These are phyloP conservation scores for Disparrhopalites patrizii DNA, from an alignment of 2,888 invertebrate genomes.

Conservation along the genomic window DNA sequence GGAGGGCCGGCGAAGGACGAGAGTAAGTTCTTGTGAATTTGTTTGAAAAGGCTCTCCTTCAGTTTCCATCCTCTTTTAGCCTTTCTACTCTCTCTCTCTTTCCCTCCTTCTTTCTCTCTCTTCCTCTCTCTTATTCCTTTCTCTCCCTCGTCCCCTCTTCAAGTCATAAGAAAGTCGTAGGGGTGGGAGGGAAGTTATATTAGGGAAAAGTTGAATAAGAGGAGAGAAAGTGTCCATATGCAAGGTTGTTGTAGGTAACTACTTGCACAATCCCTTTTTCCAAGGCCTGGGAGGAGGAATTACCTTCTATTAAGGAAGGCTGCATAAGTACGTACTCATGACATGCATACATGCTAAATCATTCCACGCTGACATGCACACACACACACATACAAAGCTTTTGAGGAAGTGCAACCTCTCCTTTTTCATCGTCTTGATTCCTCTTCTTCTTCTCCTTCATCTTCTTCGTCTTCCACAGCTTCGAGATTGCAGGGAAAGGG, in stretches of 20 bases:
- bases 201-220: conserved; percentile 34
- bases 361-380: too few species aligned
- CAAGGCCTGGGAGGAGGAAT: too few species aligned
- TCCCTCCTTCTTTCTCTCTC: background rate
- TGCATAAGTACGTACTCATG: too few species aligned
- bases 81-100: background rate
- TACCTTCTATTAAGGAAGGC: too few species aligned
- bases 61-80: background rate
- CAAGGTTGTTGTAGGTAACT: background rate
- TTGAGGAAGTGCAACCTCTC: too few species aligned
- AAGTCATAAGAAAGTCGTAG: conserved; percentile 27
- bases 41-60: conserved; percentile 12
- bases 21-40: conserved; percentile 20
- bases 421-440: too few species aligned
- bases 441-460: too few species aligned
- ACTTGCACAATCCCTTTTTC: too few species aligned
- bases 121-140: background rate
- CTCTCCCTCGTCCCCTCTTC: conserved; percentile 13
- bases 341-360: too few species aligned
- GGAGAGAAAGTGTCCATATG: conserved; percentile 30
- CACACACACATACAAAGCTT: too few species aligned
- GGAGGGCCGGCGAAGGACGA: background rate
- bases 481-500: too few species aligned
- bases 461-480: too few species aligned
- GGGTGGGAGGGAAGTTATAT: conserved; percentile 13